Evolutionary conservation across 2,888 invertebrate genomes (phyloP), one percentile per base, ranked within the genome.

Genomic region (Empis stercorea): DNA sequence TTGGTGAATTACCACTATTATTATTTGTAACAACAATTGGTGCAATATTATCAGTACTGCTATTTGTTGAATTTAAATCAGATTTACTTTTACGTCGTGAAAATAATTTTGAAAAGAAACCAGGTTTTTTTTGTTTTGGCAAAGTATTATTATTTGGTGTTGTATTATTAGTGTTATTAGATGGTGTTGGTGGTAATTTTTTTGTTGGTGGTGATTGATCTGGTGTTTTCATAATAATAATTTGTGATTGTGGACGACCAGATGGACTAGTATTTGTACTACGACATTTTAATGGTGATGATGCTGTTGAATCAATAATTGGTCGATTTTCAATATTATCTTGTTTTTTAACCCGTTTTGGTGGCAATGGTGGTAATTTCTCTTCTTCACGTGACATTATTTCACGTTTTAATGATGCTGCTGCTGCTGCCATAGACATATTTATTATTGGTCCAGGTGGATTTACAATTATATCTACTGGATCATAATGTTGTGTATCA

Each of bases 311-410:
- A 23, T 34, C 14, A 13, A 60, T 63, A 9, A 62, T 59, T 13
- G 63, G 59, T 16, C 61, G 61, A 48, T 66, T 66, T 53, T 68
- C 66, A 0, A 60, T 62, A 44, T 63, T 65, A 50, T 66, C 68
- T 20, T 73, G 68, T 53, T 80, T 80, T 45, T 80, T 79, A 3
- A 79, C 71, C 43, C 88, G 77, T 61, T 88, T 89, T 0, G 89
- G 89, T 0, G 88, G 88, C 48, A 87, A 59, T 0, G 87, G 87
- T 2, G 88, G 87, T 39, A 84, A 71, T 55, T 78, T 75, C 54
- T 80, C 81, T 49, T 76, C 74, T 43, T 76, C 76, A 3, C 62
- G 59, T 3, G 71, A 69, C 30, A 78, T 78, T 52, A 66, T 63
- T 56, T 73, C 71, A 27, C 75, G 71, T 57, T 76, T 76, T 0